phyloP scores from a whole-genome alignment of 2,888 invertebrate genomes.

The Brachynemurus nebulosus region DNA sequence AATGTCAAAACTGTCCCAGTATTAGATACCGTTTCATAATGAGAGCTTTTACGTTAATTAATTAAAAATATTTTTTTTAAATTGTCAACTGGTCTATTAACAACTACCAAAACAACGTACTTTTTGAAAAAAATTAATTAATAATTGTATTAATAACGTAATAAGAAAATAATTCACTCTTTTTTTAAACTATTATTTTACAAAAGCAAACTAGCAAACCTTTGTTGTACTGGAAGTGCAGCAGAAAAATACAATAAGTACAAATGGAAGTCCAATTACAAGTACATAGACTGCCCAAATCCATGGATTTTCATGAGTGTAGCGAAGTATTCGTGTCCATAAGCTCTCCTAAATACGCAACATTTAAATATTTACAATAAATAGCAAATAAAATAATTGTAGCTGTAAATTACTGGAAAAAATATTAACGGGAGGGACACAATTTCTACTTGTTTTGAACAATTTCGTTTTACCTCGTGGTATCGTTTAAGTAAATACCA shows the following conservation, averaged over 20 bases:
- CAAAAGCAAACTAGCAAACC: conserved; percentile 29
- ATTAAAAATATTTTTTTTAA: too few species aligned
- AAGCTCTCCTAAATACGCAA: conserved; percentile 59
- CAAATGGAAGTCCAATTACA: conserved; percentile 62
- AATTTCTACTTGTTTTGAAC: too few species aligned
- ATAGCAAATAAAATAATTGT: not conserved
- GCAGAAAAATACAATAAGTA: conserved; percentile 68
- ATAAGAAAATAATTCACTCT: not conserved
- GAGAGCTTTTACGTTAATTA: too few species aligned
- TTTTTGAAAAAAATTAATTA: too few species aligned
- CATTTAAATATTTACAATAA: not conserved
- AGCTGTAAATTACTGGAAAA: not conserved
- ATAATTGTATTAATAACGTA: not conserved
- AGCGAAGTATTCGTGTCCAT: conserved; percentile 57
- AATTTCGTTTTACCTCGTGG: conserved; percentile 47
- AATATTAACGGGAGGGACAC: not conserved
- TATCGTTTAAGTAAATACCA: conserved; percentile 50
- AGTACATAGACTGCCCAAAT: conserved; percentile 78
- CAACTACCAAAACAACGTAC: not conserved
- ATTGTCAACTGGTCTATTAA: too few species aligned
- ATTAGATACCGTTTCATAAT: too few species aligned
- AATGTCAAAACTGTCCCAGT: too few species aligned
- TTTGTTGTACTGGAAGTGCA: conserved; percentile 37
- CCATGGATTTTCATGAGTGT: conserved; percentile 78
- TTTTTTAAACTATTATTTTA: conserved; percentile 28